Base-by-base conservation (phyloP, 2,113 vertebrate species). In the Gymnorhina tibicen region DNA sequence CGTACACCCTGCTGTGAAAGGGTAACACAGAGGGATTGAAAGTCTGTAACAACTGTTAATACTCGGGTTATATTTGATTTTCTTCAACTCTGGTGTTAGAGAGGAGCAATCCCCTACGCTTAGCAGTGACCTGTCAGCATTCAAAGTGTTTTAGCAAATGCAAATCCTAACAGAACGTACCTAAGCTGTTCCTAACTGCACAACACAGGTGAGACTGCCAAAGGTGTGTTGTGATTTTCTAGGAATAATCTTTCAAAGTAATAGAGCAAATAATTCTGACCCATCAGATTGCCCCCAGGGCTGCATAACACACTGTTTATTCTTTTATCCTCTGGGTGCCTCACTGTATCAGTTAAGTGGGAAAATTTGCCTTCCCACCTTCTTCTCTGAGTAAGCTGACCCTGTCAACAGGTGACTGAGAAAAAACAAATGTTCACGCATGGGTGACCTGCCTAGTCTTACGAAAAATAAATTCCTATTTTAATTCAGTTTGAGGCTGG, bases 271-370 rank as follows among this genome's bases (percentile, higher is more conserved):
- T 41, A 72, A 77, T 69, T 73, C 50, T 83, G 11, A n/a, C 24
- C 21, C 16, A n/a, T 60, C 50, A n/a, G n/a, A 53, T 20, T 37
- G 27, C 11, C 16, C 41, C 20, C 11, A 28, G 13, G 11, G 24
- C 23, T 91, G 50, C 13, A 30, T 63, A 66, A 35, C 1, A 10
- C 30, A 14, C 16, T 11, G 0, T 70, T 78, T 50, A 58, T 74
- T 60, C 6, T 81, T 47, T 63, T 72, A 18, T 35, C 5, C 9
- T 70, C n/a, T 46, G 39, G 4, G 9, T 55, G 12, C 39, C 50
- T 78, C 0, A 0, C 21, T 80, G 21, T 58, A 37, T 78, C 13
- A 20, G 3, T 62, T 62, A 33, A 53, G 17, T 62, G 1, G 16
- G 76, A 70, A 93, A 85, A 60, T 47, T 56, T 49, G 13, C 32